Conservation (phyloP, 2,888 invertebrate genomes). For the Cerceris rybyensis region DNA sequence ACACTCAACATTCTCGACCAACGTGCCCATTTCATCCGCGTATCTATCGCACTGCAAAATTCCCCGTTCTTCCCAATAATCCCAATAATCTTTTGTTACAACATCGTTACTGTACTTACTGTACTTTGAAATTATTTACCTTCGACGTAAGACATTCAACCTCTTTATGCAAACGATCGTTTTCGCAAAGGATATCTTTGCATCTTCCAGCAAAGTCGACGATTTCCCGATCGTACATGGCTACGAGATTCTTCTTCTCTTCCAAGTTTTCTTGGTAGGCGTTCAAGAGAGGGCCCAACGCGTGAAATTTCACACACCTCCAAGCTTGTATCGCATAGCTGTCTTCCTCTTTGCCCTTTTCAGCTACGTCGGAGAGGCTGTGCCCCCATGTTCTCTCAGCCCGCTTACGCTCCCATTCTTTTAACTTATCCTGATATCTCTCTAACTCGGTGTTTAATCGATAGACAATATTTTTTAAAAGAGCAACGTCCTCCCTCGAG, state of each 20-base stretch:
- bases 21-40: slow-evolving; percentile 73
- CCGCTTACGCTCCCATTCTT: background rate
- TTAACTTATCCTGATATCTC: slow-evolving; percentile 84
- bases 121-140: slow-evolving; percentile 66
- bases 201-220: slow-evolving; percentile 88
- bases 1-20: slow-evolving; percentile 75
- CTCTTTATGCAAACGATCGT: slow-evolving; percentile 85
- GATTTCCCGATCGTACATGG: slow-evolving; percentile 88
- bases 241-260: slow-evolving; percentile 89
- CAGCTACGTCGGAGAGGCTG: background rate
- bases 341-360: background rate
- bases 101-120: background rate
- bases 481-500: slow-evolving; percentile 86
- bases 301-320: slow-evolving; percentile 85
- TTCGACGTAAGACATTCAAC: slow-evolving; percentile 82
- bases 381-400: background rate
- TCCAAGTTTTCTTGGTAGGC: slow-evolving; percentile 90
- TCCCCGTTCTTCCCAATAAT: background rate
- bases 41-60: slow-evolving; percentile 73
- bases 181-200: slow-evolving; percentile 88
- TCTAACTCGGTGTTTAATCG: slow-evolving; percentile 90
- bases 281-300: slow-evolving; percentile 88
- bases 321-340: slow-evolving; percentile 76
- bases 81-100: slow-evolving; percentile 9
- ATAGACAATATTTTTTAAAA: slow-evolving; percentile 90